Evolutionary conservation across 1,140 invertebrate species (phyloP), one percentile per base, ranked within the genome.

Genomic region (Pygmarrhopalites habei): DNA sequence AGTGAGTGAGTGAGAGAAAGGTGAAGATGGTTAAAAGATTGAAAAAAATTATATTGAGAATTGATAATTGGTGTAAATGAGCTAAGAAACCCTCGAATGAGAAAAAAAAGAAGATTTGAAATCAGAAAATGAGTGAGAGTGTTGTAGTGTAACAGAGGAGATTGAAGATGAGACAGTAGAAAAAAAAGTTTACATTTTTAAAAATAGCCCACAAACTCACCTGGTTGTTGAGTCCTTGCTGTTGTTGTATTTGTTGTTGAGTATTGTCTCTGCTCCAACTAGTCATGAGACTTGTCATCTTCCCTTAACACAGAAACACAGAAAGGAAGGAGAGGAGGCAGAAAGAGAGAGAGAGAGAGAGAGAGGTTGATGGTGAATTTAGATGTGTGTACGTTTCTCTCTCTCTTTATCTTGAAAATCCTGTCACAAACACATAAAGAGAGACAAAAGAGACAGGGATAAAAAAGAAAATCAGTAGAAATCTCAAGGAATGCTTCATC

Each of bases 141-240:
- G 32, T 7, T 35, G 32, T 7, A 35, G 32, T 7, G 15, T 7
- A 35, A 5, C 5, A 35, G 30, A 56, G 28, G 23, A 14, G 14
- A 19, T 5, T 14, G 23, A 56, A 39, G 12, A 19, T 39, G 53
- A 5, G 14, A n/a, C 12, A 39, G 28, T 21, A 12, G 35, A 35
- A 2, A 56, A 28, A 35, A 39, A 39, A 41, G 5, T 56, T 32
- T 56, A 19, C n/a, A 10, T 56, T 56, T 56, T 35, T 56, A 56
- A 56, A 56, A 56, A 56, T 56, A 56, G 53, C 32, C 32, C 39
- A 56, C 23, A 35, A 41, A 35, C 35, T 56, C 53, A 56, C 53
- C 53, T 56, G 53, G 53, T 56, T 41, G 53, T 35, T 56, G 53
- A 56, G 53, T 56, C 53, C 53, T 23, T 56, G 29, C 39, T 41